A percentile compares a stretch with the other conserved stretches of the same genome.
Conservation (phyloP, 2,113 vertebrate genomes). For the Oreochromis aureus region DNA sequence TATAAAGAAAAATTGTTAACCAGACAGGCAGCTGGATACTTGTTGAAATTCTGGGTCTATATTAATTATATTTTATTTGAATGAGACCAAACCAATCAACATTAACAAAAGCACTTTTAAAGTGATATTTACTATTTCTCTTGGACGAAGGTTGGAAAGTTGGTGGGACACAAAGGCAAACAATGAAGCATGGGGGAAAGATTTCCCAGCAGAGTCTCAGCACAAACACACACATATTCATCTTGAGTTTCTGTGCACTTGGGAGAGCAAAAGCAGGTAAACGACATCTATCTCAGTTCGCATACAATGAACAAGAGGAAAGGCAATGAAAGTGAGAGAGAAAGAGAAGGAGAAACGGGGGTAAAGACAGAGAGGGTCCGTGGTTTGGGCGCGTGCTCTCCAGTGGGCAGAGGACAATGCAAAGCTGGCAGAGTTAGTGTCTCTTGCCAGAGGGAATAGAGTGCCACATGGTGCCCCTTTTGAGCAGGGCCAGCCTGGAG, state of each 20-base stretch:
- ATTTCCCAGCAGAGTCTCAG: constrained; percentile 49
- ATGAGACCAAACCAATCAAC: neutral
- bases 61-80: neutral
- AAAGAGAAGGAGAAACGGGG: neutral
- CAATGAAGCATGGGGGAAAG: constrained; percentile 34
- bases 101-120: neutral
- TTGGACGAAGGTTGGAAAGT: constrained; percentile 23
- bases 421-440: constrained; percentile 65
- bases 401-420: constrained; percentile 73
- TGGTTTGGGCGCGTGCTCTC: constrained; percentile 53
- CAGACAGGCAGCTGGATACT: neutral
- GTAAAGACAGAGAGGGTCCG: constrained; percentile 20
- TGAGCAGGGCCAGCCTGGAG: constrained; percentile 69
- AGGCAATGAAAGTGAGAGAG: neutral
- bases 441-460: constrained; percentile 74
- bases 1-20: neutral
- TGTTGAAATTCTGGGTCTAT: neutral
- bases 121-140: constrained; percentile 20
- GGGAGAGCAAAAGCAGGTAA: constrained; percentile 38
- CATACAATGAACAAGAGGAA: constrained; percentile 36
- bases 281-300: constrained; percentile 48
- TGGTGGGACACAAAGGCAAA: constrained; percentile 44
- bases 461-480: constrained; percentile 76
- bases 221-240: constrained; percentile 45
- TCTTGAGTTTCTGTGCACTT: constrained; percentile 51